phyloP scores from a whole-genome alignment of 1,140 invertebrate genomes.

The Aethina tumida region DNA sequence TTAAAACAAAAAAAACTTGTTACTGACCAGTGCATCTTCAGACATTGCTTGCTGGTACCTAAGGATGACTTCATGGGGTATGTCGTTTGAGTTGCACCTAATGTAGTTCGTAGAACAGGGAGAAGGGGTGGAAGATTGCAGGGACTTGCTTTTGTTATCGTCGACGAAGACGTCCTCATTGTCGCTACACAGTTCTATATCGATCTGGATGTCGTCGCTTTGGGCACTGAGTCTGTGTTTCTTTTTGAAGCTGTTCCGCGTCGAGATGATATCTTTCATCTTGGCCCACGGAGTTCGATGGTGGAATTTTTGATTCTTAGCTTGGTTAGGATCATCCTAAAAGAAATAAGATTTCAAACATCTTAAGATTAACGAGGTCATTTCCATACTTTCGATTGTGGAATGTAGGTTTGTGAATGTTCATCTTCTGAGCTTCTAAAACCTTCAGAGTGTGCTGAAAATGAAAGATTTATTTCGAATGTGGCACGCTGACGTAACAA shows the following conservation, averaged over 20 bases:
- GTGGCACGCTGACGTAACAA: no score
- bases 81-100: conserved; percentile 12
- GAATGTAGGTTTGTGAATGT: conserved; percentile 21
- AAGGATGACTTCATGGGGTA: conserved; percentile 22
- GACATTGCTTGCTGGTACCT: conserved; percentile 24
- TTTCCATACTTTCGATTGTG: conserved; percentile 22
- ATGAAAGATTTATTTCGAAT: no score
- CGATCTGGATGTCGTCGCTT: conserved; percentile 32
- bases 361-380: background rate
- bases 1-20: conserved; percentile 5
- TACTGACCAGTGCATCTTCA: conserved; percentile 21
- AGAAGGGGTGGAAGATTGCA: background rate
- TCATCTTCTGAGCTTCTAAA: conserved; percentile 24
- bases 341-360: background rate
- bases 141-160: conserved; percentile 29
- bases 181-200: conserved; percentile 33
- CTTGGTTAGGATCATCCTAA: conserved; percentile 21
- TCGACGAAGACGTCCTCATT: conserved; percentile 42
- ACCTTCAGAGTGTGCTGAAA: conserved; percentile 15
- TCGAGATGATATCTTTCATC: conserved; percentile 61
- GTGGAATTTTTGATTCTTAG: conserved; percentile 11
- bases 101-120: background rate
- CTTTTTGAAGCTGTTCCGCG: conserved; percentile 54
- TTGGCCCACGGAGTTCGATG: conserved; percentile 56
- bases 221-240: conserved; percentile 34